Evolutionary conservation across 2,113 vertebrate genomes (phyloP), one percentile per base, ranked within the genome.

Genomic region (Ctenodactylus gundi): DNA sequence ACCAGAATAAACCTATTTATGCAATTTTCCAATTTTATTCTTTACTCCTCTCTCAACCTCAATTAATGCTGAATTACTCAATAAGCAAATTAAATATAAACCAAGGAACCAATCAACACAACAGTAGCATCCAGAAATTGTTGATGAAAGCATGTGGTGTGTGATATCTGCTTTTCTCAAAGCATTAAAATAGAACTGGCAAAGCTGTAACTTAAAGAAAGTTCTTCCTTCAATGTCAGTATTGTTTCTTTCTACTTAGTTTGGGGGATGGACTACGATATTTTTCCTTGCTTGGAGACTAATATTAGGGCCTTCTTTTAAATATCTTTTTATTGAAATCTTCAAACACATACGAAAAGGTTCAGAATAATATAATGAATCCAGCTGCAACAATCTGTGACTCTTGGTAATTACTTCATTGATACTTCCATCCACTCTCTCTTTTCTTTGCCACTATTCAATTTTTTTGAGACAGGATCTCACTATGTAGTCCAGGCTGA

Each of bases 401-500:
- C 7, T 83, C 75, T 89, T 82, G 31, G 46, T 85, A 89, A 93
- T 86, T 96, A 58, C 77, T 96, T 93, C 49, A 89, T 83, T 27
- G 92, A n/a, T 76, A 77, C 12, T 80, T 85, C 31, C 12, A 82
- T 23, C 46, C 6, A 82, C 36, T 90, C 31, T 88, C 67, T 81
- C 17, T 87, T n/a, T n/a, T n/a, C n/a, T n/a, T n/a, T n/a, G n/a
- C n/a, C n/a, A n/a, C n/a, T n/a, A n/a, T n/a, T n/a, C n/a, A n/a
- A n/a, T n/a, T n/a, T n/a, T n/a, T n/a, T n/a, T n/a, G n/a, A n/a
- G n/a, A n/a, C n/a, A n/a, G n/a, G n/a, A n/a, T n/a, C n/a, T n/a
- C n/a, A n/a, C n/a, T n/a, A n/a, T n/a, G n/a, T n/a, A n/a, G n/a
- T n/a, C n/a, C n/a, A n/a, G n/a, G n/a, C n/a, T n/a, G n/a, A n/a